Evolutionary conservation across 2,888 invertebrate genomes (phyloP), one percentile per base, ranked within the genome.

Genomic region (Sinohyriopsis cumingii): DNA sequence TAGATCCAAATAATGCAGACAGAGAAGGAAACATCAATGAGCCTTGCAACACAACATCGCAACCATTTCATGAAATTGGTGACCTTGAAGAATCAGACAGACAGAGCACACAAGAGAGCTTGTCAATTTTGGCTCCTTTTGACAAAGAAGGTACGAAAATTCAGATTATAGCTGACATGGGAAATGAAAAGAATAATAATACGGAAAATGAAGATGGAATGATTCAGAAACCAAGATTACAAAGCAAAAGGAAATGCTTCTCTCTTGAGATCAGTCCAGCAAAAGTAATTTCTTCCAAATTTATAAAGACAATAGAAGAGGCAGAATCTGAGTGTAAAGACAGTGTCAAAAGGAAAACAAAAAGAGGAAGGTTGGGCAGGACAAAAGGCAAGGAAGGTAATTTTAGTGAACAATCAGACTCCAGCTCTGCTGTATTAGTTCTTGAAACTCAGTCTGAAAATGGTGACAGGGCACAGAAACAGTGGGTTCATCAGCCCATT

Each of bases 161-260:
- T 45, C 45, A 45, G 12, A 45, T 45, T 45, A 24, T 55, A 24
- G 24, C 55, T 19, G 19, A 19, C 4, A 22, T 24, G 19, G 24
- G 19, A 22, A 20, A 19, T n/a, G 24, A 15, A 5, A 54, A 55
- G 45, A 24, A 33, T 9, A 63, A 24, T 64, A 69, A 75, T 55
- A 72, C 68, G 57, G 75, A 71, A 25, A 73, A 75, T 55, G 65
- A 69, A 7, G 64, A 70, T 19, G 62, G 71, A 5, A 62, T 71
- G 19, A 63, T 78, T 9, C 63, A 69, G 15, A 68, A 73, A 56
- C 60, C 70, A 45, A 45, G 12, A 45, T 12, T 45, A 45, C 12
- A 45, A 12, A 45, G 15, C 24, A 78, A 78, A 55, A 63, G 75
- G 28, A 78, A 73, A 59, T 78, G 76, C 53, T 75, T 78, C 62